Evolutionary conservation across 2,888 invertebrate genomes (phyloP).

Genomic region (Onchidella celtica): DNA sequence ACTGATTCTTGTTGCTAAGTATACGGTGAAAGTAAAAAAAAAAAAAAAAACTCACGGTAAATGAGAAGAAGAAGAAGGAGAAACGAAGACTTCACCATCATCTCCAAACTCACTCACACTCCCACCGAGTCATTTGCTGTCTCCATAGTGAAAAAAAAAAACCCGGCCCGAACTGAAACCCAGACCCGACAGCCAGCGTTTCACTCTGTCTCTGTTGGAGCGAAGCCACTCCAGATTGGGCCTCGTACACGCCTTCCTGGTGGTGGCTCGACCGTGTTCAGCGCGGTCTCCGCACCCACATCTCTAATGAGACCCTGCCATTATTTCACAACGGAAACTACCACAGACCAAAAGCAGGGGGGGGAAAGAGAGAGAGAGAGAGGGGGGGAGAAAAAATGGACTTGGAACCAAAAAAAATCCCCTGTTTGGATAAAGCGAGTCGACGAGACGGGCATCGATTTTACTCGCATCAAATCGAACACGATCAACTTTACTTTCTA

Average conservation of each 20-base stretch:
- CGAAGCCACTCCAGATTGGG: constrained; percentile 26
- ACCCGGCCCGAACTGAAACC: not conserved
- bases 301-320: constrained; percentile 13
- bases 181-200: too few species aligned
- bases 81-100: not conserved
- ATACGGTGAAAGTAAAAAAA: too few species aligned
- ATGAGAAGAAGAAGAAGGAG: too few species aligned
- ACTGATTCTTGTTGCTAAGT: too few species aligned
- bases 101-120: not conserved
- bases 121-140: not conserved
- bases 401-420: not conserved
- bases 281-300: not conserved
- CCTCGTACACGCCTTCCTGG: constrained; percentile 10
- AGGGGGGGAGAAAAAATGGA: not conserved
- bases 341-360: not conserved
- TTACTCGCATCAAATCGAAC: constrained; percentile 20
- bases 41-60: too few species aligned
- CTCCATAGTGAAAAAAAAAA: not conserved
- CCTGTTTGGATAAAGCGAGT: constrained; percentile 11
- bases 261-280: not conserved
- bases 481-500: constrained; percentile 3
- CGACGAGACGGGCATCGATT: constrained; percentile 13
- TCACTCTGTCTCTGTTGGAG: too few species aligned
- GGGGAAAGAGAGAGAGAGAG: not conserved
- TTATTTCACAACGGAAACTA: constrained; percentile 26